Conservation (phyloP, 1,140 invertebrate genomes). For the Dreissena rostriformis region DNA sequence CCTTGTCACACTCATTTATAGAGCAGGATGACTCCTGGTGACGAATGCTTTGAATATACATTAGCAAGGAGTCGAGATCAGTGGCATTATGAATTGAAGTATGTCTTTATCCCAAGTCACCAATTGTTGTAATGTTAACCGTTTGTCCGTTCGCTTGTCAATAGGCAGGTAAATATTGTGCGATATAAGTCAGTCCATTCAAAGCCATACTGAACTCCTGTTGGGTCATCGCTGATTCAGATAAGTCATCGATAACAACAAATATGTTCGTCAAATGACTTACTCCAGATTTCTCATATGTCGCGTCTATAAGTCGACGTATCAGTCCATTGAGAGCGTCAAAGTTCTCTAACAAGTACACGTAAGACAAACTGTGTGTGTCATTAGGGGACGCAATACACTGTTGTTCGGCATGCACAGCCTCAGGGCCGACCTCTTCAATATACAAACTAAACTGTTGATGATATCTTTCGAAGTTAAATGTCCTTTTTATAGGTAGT, state of each 20-base stretch:
- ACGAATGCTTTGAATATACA: neutral
- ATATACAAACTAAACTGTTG: too few species aligned
- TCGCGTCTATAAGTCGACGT: neutral
- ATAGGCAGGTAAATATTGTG: neutral
- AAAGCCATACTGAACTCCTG: neutral
- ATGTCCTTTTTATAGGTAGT: too few species aligned
- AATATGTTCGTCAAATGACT: neutral
- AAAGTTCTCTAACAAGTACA: constrained; percentile 11
- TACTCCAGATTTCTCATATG: neutral
- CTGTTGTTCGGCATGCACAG: neutral
- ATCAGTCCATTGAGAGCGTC: constrained; percentile 1
- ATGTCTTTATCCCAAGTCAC: neutral
- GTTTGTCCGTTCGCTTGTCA: neutral
- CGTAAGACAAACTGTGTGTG: neutral
- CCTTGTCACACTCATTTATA: neutral
- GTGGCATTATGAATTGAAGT: neutral
- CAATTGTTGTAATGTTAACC: neutral
- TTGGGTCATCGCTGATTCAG: constrained; percentile 4
- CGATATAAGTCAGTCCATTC: neutral
- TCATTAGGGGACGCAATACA: neutral
- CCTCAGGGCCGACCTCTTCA: neutral
- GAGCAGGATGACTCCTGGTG: neutral
- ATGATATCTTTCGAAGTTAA: too few species aligned
- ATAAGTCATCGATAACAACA: neutral
- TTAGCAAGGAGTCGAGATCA: neutral